A percentile compares a stretch with the other conserved stretches of the same genome.
Evolutionary conservation across 2,797 vertebrate species (phyloP).

Genomic region (Psittacula echo): DNA sequence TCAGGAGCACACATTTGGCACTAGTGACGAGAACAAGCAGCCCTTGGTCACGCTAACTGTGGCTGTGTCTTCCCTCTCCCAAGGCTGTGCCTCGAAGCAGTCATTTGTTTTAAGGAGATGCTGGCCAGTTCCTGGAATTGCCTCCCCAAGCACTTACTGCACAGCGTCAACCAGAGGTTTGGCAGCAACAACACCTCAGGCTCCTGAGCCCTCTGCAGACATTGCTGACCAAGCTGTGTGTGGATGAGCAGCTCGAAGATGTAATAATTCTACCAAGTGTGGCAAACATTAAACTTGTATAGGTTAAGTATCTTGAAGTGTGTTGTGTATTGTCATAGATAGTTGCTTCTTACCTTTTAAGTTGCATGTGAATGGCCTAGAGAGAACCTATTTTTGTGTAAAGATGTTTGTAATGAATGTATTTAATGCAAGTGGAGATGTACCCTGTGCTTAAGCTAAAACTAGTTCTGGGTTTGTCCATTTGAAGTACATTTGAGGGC

Average conservation of each 20-base stretch:
- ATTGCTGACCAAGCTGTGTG: neutral
- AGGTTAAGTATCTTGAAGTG: neutral
- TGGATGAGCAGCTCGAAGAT: neutral
- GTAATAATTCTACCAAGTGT: neutral
- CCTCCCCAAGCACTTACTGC: constrained; percentile 92
- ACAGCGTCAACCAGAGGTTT: constrained; percentile 88
- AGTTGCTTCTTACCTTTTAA: constrained; percentile 56
- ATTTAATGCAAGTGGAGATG: too few species aligned
- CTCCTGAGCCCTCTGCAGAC: constrained; percentile 76
- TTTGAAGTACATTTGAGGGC: rapidly evolving
- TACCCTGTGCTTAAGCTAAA: neutral
- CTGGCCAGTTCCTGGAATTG: constrained; percentile 89
- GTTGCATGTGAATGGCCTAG: constrained; percentile 82
- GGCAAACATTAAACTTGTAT: neutral
- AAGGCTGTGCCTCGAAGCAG: constrained; percentile 90
- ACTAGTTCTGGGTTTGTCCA: neutral
- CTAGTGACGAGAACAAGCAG: neutral
- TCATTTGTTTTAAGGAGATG: constrained; percentile 87
- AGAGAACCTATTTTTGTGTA: constrained; percentile 80
- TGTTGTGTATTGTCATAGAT: constrained; percentile 28
- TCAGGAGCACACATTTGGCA: rapidly evolving
- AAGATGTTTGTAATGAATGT: too few species aligned
- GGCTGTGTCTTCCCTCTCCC: neutral
- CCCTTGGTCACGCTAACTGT: neutral
- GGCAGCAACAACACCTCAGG: constrained; percentile 88